phyloP scores from a whole-genome alignment of 23 tunicate genomes.

The Corella eumyota region DNA sequence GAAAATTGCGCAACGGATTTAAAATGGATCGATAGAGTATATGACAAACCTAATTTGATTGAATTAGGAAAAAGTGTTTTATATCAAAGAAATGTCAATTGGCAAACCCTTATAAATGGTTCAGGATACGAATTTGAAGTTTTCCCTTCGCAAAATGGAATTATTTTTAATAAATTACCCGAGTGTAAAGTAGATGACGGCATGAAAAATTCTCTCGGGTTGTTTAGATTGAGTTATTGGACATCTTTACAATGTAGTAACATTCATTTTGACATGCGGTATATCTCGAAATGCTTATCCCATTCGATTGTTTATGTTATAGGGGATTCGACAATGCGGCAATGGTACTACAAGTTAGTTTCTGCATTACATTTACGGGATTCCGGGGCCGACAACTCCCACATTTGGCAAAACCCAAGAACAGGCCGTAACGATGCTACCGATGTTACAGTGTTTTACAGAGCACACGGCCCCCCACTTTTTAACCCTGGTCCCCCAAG shows the following conservation, averaged over 20 bases:
- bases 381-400: slow-evolving; percentile 17
- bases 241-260: neutral
- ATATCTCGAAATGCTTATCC: neutral
- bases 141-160: neutral
- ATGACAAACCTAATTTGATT: too few species aligned
- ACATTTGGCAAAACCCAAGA: slow-evolving; percentile 30
- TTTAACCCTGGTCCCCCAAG: slow-evolving; percentile 35
- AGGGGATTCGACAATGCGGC: slow-evolving; percentile 61
- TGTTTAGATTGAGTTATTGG: neutral
- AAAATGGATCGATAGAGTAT: neutral
- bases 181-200: neutral
- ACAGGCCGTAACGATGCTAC: neutral
- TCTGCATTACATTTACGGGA: neutral
- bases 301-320: slow-evolving; percentile 20
- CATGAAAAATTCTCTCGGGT: too few species aligned
- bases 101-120: too few species aligned
- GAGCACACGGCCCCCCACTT: slow-evolving; percentile 34
- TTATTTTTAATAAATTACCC: neutral
- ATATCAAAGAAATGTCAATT: too few species aligned
- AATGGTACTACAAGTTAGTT: slow-evolving; percentile 20
- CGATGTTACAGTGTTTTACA: slow-evolving; percentile 23
- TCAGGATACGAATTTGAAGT: too few species aligned
- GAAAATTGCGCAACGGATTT: slow-evolving; percentile 1
- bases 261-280: neutral
- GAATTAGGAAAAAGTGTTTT: too few species aligned